Evolutionary conservation across 2,113 vertebrate species (phyloP).

Genomic region (Noctilio leporinus): DNA sequence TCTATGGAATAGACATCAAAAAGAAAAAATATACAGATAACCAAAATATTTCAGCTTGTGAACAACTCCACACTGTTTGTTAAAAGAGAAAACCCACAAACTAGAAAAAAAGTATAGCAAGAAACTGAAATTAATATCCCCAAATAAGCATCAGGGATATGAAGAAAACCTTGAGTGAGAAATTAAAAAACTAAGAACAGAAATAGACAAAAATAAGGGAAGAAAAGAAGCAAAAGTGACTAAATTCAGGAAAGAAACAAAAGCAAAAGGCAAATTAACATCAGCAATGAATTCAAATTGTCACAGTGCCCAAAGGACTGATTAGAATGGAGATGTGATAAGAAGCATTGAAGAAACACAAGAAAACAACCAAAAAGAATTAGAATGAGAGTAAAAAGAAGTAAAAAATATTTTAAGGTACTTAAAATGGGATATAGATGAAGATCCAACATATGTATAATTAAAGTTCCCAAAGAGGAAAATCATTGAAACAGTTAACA

Average conservation of each 20-base stretch:
- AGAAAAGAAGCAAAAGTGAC: not conserved
- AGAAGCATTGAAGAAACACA: not conserved
- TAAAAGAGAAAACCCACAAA: not conserved
- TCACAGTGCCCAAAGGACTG: not conserved
- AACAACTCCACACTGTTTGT: not conserved
- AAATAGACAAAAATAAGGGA: not conserved
- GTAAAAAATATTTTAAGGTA: not conserved
- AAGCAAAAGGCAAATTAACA: not conserved
- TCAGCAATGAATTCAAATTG: not conserved
- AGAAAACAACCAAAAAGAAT: not conserved
- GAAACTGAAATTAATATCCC: not conserved
- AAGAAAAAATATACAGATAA: not conserved
- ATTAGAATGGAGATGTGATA: not conserved
- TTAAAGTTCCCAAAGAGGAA: not conserved
- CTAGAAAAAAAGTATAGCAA: not conserved
- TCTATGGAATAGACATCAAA: not conserved
- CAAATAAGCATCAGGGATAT: not conserved
- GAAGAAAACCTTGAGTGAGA: not conserved
- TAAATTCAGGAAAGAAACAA: not conserved
- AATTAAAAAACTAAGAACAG: not conserved
- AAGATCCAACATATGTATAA: conserved; percentile 36
- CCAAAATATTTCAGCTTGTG: not conserved
- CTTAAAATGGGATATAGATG: not conserved
- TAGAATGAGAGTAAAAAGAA: not conserved
- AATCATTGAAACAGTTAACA: not conserved